phyloP scores from a whole-genome alignment of 1,140 invertebrate genomes.

The Tetragnatha versicolor region DNA sequence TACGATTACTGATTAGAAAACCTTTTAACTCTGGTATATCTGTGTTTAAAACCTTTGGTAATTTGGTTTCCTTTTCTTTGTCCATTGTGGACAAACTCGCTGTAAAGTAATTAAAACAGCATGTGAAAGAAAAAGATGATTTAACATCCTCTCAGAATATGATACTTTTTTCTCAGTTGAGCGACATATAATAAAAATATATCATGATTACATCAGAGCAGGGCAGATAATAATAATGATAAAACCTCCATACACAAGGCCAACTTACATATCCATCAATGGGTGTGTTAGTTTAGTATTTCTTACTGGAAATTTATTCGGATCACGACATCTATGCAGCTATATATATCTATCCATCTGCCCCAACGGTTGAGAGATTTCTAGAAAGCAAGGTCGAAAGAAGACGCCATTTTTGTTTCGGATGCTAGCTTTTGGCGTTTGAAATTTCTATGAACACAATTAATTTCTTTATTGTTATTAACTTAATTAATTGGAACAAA shows the following conservation, averaged over 20 bases:
- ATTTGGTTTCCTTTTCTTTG: no score
- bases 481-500: no score
- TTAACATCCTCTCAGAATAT: constrained; percentile 27
- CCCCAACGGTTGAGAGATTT: not conserved
- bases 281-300: constrained; percentile 54
- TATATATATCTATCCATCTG: constrained; percentile 39
- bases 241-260: constrained; percentile 48
- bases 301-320: constrained; percentile 33
- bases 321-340: constrained; percentile 35
- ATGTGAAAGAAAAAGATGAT: no score
- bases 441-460: not conserved
- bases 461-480: not conserved
- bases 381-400: constrained; percentile 20
- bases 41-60: no score
- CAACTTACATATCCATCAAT: constrained; percentile 48
- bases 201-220: constrained; percentile 41
- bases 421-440: not conserved
- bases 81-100: no score
- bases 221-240: constrained; percentile 48
- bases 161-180: not conserved
- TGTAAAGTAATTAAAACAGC: no score
- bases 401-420: constrained; percentile 37
- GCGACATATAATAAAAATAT: constrained; percentile 31
- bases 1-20: no score
- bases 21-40: no score